A percentile compares a stretch with the other conserved stretches of the same genome.
These are phyloP conservation scores for Paramuricea clavata DNA, from an alignment of 92 coral and sea anemone species.

Conservation along the genomic window DNA sequence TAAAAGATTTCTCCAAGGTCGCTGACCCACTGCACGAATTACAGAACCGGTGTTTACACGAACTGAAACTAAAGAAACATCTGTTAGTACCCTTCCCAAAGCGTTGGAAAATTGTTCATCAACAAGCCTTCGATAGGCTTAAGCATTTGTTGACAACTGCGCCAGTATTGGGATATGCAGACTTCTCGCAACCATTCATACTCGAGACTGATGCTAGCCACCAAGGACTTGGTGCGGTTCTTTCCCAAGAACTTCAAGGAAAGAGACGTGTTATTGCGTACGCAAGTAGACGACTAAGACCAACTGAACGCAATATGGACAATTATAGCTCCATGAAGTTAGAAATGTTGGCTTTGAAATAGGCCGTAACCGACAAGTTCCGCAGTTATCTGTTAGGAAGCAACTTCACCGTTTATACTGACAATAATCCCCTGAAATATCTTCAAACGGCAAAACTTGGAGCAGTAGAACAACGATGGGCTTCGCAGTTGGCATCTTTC, in stretches of 20 bases:
- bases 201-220: conserved; percentile 58
- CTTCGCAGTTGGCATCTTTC: conserved; percentile 69
- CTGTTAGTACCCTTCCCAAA: conserved; percentile 37
- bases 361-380: conserved; percentile 65
- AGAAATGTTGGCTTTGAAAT: conserved; percentile 68
- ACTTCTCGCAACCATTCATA: conserved; percentile 31
- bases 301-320: conserved; percentile 73
- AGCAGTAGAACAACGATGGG: conserved; percentile 76
- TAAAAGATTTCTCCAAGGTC: conserved; percentile 27
- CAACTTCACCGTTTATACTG: conserved; percentile 57
- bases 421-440: conserved; percentile 71
- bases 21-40: conserved; percentile 37
- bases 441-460: conserved; percentile 65
- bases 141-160: conserved; percentile 28
- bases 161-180: conserved; percentile 26
- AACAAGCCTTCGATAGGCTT: conserved; percentile 26
- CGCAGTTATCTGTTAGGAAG: conserved; percentile 67
- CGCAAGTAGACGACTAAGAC: conserved; percentile 56
- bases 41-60: conserved; percentile 31
- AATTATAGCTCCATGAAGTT: conserved; percentile 72
- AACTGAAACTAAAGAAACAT: conserved; percentile 45
- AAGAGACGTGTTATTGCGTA: conserved; percentile 8
- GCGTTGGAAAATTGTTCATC: conserved; percentile 50
- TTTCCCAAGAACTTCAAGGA: conserved; percentile 25
- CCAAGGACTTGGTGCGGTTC: conserved; percentile 50